A percentile compares a stretch with the other conserved stretches of the same genome.
These are phyloP conservation scores for Pagrus major DNA, from an alignment of 2,113 vertebrate genomes.

Conservation along the genomic window DNA sequence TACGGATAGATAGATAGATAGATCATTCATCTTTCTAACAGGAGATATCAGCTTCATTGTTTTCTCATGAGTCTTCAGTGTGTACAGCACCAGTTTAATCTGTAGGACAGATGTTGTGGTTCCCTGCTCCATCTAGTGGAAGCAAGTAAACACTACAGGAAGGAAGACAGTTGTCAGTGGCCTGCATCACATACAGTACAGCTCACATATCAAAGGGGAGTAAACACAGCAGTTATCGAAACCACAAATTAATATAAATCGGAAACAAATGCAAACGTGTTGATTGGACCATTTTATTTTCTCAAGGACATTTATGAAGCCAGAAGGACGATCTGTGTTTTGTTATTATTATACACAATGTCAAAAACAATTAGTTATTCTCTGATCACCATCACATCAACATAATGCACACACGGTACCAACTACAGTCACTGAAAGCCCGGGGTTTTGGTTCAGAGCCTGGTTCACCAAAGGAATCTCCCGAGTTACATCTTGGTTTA, in stretches of 20 bases:
- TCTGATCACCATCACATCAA: constrained; percentile 79
- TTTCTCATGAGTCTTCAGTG: not conserved
- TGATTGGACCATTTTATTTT: constrained; percentile 78
- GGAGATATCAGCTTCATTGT: not conserved
- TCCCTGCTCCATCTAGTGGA: constrained; percentile 60
- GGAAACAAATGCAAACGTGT: not conserved
- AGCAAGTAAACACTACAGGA: not conserved
- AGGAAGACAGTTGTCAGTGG: too few species aligned
- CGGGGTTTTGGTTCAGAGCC: constrained; percentile 44
- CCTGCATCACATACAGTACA: not conserved
- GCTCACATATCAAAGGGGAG: too few species aligned
- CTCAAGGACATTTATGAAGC: constrained; percentile 76
- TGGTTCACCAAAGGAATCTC: constrained; percentile 20
- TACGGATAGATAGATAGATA: too few species aligned
- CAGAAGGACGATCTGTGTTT: constrained; percentile 64
- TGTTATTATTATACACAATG: constrained; percentile 70
- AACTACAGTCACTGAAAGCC: constrained; percentile 74
- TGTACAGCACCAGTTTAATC: not conserved
- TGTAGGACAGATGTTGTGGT: constrained; percentile 26
- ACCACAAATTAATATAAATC: not conserved
- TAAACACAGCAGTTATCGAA: too few species aligned
- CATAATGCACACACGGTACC: constrained; percentile 74
- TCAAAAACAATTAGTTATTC: constrained; percentile 72
- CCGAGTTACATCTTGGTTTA: not conserved
- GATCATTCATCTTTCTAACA: too few species aligned